Evolutionary conservation across 30 jellyfish, hydroid and myxozoan genomes (phyloP).

Genomic region (Pseudorhiza aurosa): DNA sequence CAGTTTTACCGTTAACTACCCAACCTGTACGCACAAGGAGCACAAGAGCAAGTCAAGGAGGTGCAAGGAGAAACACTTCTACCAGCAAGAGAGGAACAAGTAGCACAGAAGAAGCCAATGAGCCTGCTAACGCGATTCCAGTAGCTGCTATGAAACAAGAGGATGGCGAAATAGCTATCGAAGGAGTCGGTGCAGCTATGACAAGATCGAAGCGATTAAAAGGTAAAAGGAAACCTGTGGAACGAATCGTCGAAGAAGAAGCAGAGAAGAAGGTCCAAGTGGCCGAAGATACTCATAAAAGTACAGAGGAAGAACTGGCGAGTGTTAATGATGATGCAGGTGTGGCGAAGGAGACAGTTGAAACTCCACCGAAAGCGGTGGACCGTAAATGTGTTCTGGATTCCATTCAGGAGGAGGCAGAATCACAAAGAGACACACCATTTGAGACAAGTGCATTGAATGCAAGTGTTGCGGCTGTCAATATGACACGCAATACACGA

Average conservation of each 20-base stretch:
- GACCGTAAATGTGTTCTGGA: not conserved
- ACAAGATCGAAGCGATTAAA: not conserved
- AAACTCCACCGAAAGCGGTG: conserved; percentile 1
- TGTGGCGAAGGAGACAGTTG: conserved; percentile 6
- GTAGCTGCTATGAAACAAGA: not conserved
- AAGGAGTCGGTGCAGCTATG: not conserved
- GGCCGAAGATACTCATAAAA: no score
- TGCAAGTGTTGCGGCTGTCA: not conserved
- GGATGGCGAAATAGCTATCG: not conserved
- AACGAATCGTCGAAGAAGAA: not conserved
- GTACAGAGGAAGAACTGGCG: not conserved
- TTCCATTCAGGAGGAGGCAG: conserved; percentile 37
- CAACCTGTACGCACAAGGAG: no score
- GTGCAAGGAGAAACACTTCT: not conserved
- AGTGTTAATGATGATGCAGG: conserved; percentile 16
- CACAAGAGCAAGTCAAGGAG: not conserved
- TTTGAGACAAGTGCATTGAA: not conserved
- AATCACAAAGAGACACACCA: conserved; percentile 7
- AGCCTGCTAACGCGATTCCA: not conserved
- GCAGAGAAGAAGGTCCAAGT: not conserved
- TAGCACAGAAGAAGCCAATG: not conserved
- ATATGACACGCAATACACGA: not conserved
- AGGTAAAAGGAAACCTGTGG: not conserved
- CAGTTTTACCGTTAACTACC: no score
- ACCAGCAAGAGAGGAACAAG: not conserved